Base-by-base conservation (phyloP, 2,888 invertebrate genomes). In the Sceliomorpha sp. region DNA sequence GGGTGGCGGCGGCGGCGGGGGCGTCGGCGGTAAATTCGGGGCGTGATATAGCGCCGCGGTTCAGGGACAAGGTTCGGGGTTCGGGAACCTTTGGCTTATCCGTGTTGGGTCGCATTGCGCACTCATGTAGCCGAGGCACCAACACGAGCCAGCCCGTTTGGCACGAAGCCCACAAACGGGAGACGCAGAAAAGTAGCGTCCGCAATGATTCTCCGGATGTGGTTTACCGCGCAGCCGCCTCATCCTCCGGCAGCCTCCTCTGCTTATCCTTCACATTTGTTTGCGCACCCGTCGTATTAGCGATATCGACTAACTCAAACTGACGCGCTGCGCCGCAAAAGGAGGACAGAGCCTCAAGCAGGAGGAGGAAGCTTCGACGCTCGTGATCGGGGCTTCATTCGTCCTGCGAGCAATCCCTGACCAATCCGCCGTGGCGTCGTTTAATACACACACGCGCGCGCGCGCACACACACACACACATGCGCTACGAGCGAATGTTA, bases 141-240 rank as follows among this genome's bases (percentile, higher is more conserved):
- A 45, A 31, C 20, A 47, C 45, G 47, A 60, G 47, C 59, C 53
- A 55, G 67, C 47, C 50, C 47, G 42, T 42, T 20, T 68, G 68
- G 68, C 68, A 62, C 26, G 32, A 55, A 32, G 67, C 67, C 67
- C 67, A 42, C 29, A 45, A 15, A 39, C 55, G 47, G 53, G 44
- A 55, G 60, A 60, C 55, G 55, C 10, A 45, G 56, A 56, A 62
- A 62, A 62, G 68, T 62, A 62, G 62, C 62, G 51, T 62, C 68
- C 56, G 68, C 51, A 56, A 68, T 62, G 68, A 60, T 68, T 60
- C 67, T 29, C 67, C 59, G 67, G 66, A 66, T 67, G 67, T 48
- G 67, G 67, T 67, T 67, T 55, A 67, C 67, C 67, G 60, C 59
- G 60, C 55, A 36, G 40, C 42, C 64, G 15, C 36, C 50, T n/a